Evolutionary conservation across 2,113 vertebrate species (phyloP).

Genomic region (Chlorodrepanis virens): DNA sequence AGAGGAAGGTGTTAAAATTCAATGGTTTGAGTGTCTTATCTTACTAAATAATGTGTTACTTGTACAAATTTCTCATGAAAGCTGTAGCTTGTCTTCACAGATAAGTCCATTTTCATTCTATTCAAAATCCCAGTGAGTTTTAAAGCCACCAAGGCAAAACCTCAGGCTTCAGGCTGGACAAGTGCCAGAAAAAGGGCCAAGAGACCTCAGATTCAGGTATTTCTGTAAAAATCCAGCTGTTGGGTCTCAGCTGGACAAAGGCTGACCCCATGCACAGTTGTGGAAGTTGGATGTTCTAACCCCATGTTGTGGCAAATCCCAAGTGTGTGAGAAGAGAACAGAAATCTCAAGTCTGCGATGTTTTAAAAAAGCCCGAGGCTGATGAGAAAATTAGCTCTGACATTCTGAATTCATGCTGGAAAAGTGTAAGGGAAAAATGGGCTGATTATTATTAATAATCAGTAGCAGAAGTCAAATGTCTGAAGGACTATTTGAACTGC

Average conservation of each 20-base stretch:
- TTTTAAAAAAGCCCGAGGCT: constrained; percentile 26
- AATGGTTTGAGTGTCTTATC: background rate
- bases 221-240: background rate
- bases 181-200: constrained; percentile 5
- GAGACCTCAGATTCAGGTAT: background rate
- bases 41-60: background rate
- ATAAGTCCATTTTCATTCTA: background rate
- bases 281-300: background rate
- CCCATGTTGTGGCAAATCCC: background rate
- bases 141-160: background rate
- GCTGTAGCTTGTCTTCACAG: background rate
- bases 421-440: constrained; percentile 36
- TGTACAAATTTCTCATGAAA: background rate
- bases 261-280: background rate
- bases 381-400: constrained; percentile 62
- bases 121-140: constrained; percentile 4
- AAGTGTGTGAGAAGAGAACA: background rate
- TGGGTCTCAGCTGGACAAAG: background rate
- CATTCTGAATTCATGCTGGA: constrained; percentile 46
- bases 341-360: background rate
- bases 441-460: constrained; percentile 52
- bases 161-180: constrained; percentile 33
- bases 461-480: constrained; percentile 54
- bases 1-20: background rate
- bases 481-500: constrained; percentile 32